Conservation (phyloP, 2,888 invertebrate genomes). For the Hirtodrosophila cameraria region DNA sequence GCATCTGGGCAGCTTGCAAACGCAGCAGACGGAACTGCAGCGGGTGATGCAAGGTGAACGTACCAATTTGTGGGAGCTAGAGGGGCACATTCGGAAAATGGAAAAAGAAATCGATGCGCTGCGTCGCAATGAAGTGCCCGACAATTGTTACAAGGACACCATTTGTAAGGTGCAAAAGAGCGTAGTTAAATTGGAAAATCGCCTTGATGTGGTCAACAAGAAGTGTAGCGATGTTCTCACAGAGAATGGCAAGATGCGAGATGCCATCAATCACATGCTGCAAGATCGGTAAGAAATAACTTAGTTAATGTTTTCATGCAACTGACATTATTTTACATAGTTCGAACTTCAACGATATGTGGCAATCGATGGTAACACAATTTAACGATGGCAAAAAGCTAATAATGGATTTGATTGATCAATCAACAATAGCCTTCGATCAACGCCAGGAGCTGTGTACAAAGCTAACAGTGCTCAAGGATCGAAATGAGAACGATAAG, state of each 20-base stretch:
- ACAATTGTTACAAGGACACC: slow-evolving; percentile 84
- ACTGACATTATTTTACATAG: slow-evolving; percentile 84
- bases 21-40: slow-evolving; percentile 71
- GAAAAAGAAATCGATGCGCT: slow-evolving; percentile 82
- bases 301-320: no score
- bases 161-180: slow-evolving; percentile 84
- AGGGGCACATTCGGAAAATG: slow-evolving; percentile 85
- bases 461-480: slow-evolving; percentile 92
- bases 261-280: slow-evolving; percentile 92
- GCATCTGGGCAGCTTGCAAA: slow-evolving; percentile 69
- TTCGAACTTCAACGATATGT: slow-evolving; percentile 91
- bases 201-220: slow-evolving; percentile 90
- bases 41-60: slow-evolving; percentile 77
- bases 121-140: slow-evolving; percentile 84
- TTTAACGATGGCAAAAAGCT: slow-evolving; percentile 91
- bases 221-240: slow-evolving; percentile 90
- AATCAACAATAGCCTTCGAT: slow-evolving; percentile 94
- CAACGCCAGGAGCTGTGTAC: slow-evolving; percentile 92
- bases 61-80: slow-evolving; percentile 84
- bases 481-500: slow-evolving; percentile 90
- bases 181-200: slow-evolving; percentile 89
- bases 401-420: slow-evolving; percentile 94
- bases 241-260: slow-evolving; percentile 89
- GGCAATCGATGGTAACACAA: slow-evolving; percentile 90
- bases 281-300: slow-evolving; percentile 87